These are phyloP conservation scores for Myripristis jacobus DNA, from an alignment of 2,797 vertebrate species.

Conservation along the genomic window DNA sequence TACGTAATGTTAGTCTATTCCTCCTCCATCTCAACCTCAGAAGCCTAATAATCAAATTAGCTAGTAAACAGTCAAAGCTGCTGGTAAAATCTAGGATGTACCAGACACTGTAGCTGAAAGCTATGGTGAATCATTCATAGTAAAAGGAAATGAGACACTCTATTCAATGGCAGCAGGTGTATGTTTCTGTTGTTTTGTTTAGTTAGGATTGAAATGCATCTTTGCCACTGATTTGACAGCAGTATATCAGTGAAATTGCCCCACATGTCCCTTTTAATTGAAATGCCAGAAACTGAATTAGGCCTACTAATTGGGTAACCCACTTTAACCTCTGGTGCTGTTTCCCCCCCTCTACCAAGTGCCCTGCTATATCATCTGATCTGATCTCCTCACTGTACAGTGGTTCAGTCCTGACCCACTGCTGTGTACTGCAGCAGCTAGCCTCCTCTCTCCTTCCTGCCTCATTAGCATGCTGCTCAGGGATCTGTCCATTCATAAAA, in stretches of 20 bases:
- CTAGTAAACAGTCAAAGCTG: not conserved
- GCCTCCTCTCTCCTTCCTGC: constrained; percentile 26
- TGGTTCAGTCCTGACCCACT: constrained; percentile 43
- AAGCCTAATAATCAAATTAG: not conserved
- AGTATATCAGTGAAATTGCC: constrained; percentile 29
- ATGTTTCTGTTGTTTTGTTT: not conserved
- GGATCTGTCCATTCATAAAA: constrained; percentile 76
- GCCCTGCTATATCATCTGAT: constrained; percentile 25
- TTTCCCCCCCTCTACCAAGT: not conserved
- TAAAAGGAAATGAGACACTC: not conserved
- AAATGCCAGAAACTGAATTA: constrained; percentile 58
- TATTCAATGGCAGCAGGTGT: constrained; percentile 7
- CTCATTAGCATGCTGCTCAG: constrained; percentile 72
- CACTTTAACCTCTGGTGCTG: constrained; percentile 24
- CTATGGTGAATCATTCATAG: not conserved
- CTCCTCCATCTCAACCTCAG: too few species aligned
- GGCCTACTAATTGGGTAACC: constrained; percentile 43
- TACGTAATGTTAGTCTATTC: too few species aligned
- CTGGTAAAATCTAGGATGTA: not conserved
- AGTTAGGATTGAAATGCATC: not conserved
- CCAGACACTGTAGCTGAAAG: not conserved
- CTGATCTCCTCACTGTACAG: constrained; percentile 21
- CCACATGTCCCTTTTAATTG: constrained; percentile 37
- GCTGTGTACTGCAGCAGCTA: constrained; percentile 62
- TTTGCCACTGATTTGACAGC: constrained; percentile 32